These are phyloP conservation scores for Tetragnatha montana DNA, from an alignment of 2,888 invertebrate genomes.

Conservation along the genomic window DNA sequence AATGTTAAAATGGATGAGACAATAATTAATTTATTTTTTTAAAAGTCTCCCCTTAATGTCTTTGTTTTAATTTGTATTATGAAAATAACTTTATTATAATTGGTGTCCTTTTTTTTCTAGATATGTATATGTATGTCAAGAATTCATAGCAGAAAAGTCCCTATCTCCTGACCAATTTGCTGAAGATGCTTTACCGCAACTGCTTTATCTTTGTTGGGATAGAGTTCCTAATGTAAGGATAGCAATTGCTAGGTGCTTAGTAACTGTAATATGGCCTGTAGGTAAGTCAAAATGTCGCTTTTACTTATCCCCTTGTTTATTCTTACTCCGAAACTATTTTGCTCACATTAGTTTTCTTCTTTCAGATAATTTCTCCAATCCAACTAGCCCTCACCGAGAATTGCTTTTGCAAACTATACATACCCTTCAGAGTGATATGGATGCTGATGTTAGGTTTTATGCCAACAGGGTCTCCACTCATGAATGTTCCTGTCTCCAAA, in stretches of 20 bases:
- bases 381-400: conserved; percentile 63
- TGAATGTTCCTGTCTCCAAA: conserved; percentile 70
- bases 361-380: conserved; percentile 58
- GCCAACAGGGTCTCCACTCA: conserved; percentile 68
- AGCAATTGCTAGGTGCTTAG: conserved; percentile 82
- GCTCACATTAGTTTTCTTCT: background rate
- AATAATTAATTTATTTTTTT: no score
- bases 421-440: conserved; percentile 67
- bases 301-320: background rate
- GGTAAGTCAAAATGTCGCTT: conserved; percentile 76
- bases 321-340: background rate
- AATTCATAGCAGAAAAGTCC: conserved; percentile 78
- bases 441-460: conserved; percentile 66
- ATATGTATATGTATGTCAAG: conserved; percentile 81
- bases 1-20: no score
- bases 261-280: conserved; percentile 78
- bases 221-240: conserved; percentile 85
- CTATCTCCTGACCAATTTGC: conserved; percentile 78
- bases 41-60: no score
- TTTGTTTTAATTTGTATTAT: no score
- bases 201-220: conserved; percentile 82
- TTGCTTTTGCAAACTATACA: conserved; percentile 60
- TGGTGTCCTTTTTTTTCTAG: conserved; percentile 73
- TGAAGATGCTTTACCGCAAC: conserved; percentile 81
- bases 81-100: background rate